Evolutionary conservation across 2,113 vertebrate genomes (phyloP).

Genomic region (Aldabrachelys gigantea): DNA sequence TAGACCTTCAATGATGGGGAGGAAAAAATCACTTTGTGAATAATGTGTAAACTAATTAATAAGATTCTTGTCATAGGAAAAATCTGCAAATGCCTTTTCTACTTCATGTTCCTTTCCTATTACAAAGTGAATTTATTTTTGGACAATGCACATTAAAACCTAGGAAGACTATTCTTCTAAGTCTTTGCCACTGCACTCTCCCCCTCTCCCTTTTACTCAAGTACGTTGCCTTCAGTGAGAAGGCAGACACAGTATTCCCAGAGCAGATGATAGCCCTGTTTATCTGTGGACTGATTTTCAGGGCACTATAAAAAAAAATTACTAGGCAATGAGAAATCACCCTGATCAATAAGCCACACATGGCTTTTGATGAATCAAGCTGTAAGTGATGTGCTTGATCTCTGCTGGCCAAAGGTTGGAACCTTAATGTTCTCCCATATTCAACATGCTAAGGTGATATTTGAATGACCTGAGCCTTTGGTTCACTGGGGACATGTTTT

Average conservation of each 20-base stretch:
- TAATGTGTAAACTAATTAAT: conserved; percentile 54
- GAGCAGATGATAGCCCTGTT: not conserved
- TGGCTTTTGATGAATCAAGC: not conserved
- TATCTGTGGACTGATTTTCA: not conserved
- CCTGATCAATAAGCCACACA: not conserved
- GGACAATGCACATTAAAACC: not conserved
- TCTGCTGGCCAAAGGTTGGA: not conserved
- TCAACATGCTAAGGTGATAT: not conserved
- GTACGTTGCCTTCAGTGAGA: not conserved
- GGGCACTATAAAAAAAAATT: not conserved
- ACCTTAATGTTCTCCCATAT: not conserved
- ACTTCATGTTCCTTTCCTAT: not conserved
- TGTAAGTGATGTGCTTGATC: not conserved
- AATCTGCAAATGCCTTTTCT: conserved; percentile 16
- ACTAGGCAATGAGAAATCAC: not conserved
- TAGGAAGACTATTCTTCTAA: not conserved
- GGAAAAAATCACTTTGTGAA: conserved; percentile 35
- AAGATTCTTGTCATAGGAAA: not conserved
- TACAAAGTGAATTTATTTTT: not conserved
- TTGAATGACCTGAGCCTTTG: not conserved
- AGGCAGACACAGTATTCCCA: not conserved
- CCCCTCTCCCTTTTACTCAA: not conserved
- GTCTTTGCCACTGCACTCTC: not conserved
- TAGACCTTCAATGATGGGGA: conserved; percentile 10
- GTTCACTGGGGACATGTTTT: not conserved